A percentile compares a stretch with the other conserved stretches of the same genome.
These are phyloP conservation scores for Pelodytes ibericus DNA, from an alignment of 2,797 vertebrate genomes.

Conservation along the genomic window DNA sequence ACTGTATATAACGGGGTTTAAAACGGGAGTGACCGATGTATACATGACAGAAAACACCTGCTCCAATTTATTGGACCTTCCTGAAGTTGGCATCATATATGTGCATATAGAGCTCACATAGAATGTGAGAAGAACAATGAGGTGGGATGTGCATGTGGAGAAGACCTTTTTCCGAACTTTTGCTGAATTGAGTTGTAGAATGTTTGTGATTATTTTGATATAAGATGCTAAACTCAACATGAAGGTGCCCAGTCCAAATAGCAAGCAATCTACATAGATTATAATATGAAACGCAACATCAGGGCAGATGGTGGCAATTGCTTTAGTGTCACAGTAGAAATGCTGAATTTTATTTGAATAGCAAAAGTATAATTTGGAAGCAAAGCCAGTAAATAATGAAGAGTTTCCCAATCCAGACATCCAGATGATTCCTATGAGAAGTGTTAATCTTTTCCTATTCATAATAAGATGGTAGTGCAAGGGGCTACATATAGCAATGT, in stretches of 20 bases:
- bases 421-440: background rate
- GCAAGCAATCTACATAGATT: slow-evolving; percentile 43
- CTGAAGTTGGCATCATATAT: slow-evolving; percentile 52
- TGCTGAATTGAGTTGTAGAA: slow-evolving; percentile 40
- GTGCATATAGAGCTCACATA: slow-evolving; percentile 56
- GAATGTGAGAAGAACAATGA: slow-evolving; percentile 63
- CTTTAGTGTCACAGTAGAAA: slow-evolving; percentile 61
- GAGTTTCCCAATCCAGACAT: background rate
- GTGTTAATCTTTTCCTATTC: background rate
- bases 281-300: slow-evolving; percentile 41
- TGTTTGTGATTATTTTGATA: slow-evolving; percentile 5
- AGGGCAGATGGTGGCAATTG: slow-evolving; percentile 51
- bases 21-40: slow-evolving; percentile 3
- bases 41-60: background rate
- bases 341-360: slow-evolving; percentile 46
- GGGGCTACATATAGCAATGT: background rate
- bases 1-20: slow-evolving; percentile 13
- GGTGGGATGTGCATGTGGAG: slow-evolving; percentile 70
- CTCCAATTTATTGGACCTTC: background rate
- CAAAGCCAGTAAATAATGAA: background rate
- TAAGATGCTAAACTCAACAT: slow-evolving; percentile 56
- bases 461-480: slow-evolving; percentile 11
- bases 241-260: slow-evolving; percentile 63
- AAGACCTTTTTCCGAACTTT: slow-evolving; percentile 61
- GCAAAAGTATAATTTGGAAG: slow-evolving; percentile 9